These are phyloP conservation scores for Augochlorella aurata DNA, from an alignment of 2,888 invertebrate genomes.

Conservation along the genomic window DNA sequence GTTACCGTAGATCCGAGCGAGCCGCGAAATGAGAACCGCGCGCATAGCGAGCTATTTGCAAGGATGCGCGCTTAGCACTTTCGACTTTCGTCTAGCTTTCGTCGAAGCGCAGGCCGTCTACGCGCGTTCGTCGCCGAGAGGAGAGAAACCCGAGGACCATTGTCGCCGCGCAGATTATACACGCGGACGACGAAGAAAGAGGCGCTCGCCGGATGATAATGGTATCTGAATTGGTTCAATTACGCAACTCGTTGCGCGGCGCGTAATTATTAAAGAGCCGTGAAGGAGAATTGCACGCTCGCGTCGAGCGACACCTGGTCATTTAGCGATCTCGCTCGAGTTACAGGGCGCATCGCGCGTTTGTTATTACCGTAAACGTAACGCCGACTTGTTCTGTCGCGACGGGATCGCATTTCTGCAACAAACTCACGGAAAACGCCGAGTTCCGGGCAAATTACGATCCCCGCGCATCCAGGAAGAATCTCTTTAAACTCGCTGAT, in stretches of 20 bases:
- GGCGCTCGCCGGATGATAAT: conserved; percentile 22
- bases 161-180: not conserved
- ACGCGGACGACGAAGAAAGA: not conserved
- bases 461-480: too few relatives aligned
- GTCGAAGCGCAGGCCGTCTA: not conserved
- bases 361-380: conserved; percentile 48
- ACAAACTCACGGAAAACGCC: not conserved
- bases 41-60: too few relatives aligned
- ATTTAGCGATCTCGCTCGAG: conserved; percentile 39
- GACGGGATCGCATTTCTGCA: not conserved
- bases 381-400: conserved; percentile 17
- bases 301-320: conserved; percentile 27
- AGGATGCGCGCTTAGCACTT: too few relatives aligned
- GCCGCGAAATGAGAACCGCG: not conserved
- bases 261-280: conserved; percentile 55
- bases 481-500: too few relatives aligned
- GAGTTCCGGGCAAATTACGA: too few relatives aligned
- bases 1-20: too few relatives aligned
- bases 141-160: not conserved
- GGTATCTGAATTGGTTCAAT: conserved; percentile 37
- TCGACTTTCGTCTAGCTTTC: not conserved
- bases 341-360: conserved; percentile 35
- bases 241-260: conserved; percentile 54
- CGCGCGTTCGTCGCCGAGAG: not conserved
- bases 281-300: conserved; percentile 39